Base-by-base conservation (phyloP, 2,888 invertebrate genomes). In the Sceliomorpha sp. region DNA sequence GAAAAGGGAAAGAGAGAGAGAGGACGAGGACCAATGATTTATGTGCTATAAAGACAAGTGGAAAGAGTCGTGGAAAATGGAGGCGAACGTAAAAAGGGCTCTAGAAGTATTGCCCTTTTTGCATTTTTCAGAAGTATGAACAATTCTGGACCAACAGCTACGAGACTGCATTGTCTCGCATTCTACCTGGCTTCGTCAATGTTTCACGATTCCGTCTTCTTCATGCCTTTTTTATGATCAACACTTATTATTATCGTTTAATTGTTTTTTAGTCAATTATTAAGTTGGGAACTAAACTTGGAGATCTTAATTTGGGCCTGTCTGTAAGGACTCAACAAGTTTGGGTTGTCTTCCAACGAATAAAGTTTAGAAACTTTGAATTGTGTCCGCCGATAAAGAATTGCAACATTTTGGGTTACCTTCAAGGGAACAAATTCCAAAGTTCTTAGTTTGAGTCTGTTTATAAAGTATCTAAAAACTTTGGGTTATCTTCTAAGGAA, bases 21-120 rank as follows among this genome's bases (percentile, higher is more conserved):
- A 47, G 55, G 64, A 48, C 42, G 40, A 40, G 45, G 48, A 42
- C 56, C 55, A 70, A 72, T 70, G 66, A 74, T 74, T 70, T 62
- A 72, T 74, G 62, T 55, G 48, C 42, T 27, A n/a, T 6, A 31
- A 59, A 58, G 40, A 59, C 51, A 51, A 66, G 47, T 58, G 58
- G 51, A 51, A 47, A 44, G 51, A 44, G 37, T 56, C 50, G 24
- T 42, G 31, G 40, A 14, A 29, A 37, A 42, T 9, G 17, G 26
- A 32, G 8, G 40, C 26, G 31, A 27, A 29, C 26, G 29, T 12
- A 29, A 24, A 55, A 55, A 48, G 64, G 45, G 15, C 39, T 26
- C 27, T 36, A 42, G 32, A 4, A 53, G 36, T 29, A 31, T 42
- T 47, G 59, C 47, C 20, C 39, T 26, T 48, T 42, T 44, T 68